Percentiles rank a stretch among this genome's conserved stretches.
phyloP scores from a whole-genome alignment of 1,140 invertebrate genomes.

The Magallana ariakensis region DNA sequence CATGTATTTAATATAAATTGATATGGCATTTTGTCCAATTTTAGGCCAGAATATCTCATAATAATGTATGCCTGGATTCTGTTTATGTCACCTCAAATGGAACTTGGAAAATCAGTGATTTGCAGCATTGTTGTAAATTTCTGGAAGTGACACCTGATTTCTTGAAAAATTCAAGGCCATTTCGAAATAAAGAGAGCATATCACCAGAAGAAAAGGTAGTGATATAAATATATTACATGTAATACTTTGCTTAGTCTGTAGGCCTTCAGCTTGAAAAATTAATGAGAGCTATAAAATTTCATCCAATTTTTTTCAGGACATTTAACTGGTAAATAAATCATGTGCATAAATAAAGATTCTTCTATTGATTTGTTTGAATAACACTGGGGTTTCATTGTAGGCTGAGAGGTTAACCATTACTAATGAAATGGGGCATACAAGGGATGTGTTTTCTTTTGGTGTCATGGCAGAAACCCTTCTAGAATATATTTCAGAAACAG shows the following conservation, averaged over 20 bases:
- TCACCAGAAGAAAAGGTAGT: conserved; percentile 85
- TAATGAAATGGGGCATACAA: conserved; percentile 80
- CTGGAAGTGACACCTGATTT: conserved; percentile 85
- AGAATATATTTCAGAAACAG: conserved; percentile 84
- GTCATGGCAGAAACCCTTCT: conserved; percentile 88
- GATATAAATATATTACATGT: not conserved
- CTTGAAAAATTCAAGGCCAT: conserved; percentile 85
- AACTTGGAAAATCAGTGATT: conserved; percentile 89
- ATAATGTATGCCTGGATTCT: conserved; percentile 88
- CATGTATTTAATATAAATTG: too few relatives aligned
- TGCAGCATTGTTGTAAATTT: conserved; percentile 88
- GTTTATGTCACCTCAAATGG: conserved; percentile 90
- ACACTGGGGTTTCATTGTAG: conserved; percentile 58
- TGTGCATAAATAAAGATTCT: too few relatives aligned
- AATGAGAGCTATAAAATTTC: not conserved
- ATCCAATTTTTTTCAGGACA: not conserved
- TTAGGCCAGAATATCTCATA: conserved; percentile 84
- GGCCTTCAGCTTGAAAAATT: not conserved
- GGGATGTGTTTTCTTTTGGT: conserved; percentile 91
- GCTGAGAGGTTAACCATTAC: conserved; percentile 73
- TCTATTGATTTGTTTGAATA: too few relatives aligned
- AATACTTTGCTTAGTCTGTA: too few relatives aligned
- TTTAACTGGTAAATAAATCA: too few relatives aligned
- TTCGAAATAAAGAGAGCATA: conserved; percentile 86
- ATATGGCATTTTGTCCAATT: conserved; percentile 67